Conservation (phyloP, 1,140 invertebrate genomes). For the Ericerus pela region DNA sequence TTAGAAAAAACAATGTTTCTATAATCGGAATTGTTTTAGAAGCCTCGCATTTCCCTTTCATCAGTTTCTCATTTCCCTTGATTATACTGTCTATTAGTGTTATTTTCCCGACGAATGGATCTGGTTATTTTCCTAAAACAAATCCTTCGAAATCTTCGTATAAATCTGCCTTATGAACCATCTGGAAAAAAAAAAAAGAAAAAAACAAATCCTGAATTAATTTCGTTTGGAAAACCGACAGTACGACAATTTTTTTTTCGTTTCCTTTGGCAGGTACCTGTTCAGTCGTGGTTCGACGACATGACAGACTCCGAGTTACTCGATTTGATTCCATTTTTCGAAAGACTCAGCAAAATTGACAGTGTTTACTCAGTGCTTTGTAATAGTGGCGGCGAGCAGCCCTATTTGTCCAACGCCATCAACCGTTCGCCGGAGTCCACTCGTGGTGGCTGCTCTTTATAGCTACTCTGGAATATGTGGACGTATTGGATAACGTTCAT, state of each 20-base stretch:
- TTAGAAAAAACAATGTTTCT: too few relatives aligned
- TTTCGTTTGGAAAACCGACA: too few relatives aligned
- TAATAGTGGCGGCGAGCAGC: constrained; percentile 37
- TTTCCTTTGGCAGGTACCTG: constrained; percentile 60
- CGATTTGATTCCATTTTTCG: constrained; percentile 90
- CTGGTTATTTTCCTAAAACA: too few relatives aligned
- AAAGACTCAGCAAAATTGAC: constrained; percentile 84
- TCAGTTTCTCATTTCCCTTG: too few relatives aligned
- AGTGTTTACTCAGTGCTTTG: constrained; percentile 84
- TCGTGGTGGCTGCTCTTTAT: neutral
- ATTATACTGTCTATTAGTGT: too few relatives aligned
- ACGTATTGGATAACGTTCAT: neutral
- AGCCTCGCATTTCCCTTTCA: too few relatives aligned
- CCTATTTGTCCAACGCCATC: neutral
- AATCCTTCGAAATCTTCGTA: too few relatives aligned
- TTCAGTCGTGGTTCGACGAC: constrained; percentile 95
- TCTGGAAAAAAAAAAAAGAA: too few relatives aligned
- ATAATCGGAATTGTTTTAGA: too few relatives aligned
- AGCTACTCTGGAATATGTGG: neutral
- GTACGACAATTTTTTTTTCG: neutral
- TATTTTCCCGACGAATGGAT: too few relatives aligned
- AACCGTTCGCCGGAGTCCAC: neutral
- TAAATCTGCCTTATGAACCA: too few relatives aligned
- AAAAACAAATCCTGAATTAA: too few relatives aligned
- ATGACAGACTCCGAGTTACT: constrained; percentile 86